Percentiles rank a stretch among this genome's conserved stretches.
These are phyloP conservation scores for Palaemon carinicauda DNA, from an alignment of 1,140 invertebrate species.

Conservation along the genomic window DNA sequence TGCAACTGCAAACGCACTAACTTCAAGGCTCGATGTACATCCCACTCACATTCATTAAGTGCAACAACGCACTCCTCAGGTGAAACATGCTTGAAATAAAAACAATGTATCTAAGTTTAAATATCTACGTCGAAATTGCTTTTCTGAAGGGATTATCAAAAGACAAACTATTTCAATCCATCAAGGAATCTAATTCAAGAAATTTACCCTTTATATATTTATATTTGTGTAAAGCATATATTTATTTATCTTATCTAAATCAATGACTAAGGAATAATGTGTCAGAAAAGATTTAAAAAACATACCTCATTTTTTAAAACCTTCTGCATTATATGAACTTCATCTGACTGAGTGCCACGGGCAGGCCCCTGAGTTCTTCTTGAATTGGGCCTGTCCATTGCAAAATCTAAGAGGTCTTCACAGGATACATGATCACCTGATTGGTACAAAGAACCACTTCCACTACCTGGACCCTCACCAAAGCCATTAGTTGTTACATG, in stretches of 20 bases:
- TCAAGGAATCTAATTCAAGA: too few species aligned
- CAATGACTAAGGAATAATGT: too few species aligned
- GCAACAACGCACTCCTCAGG: constrained; percentile 82
- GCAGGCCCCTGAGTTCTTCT: constrained; percentile 73
- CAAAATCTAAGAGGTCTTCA: constrained; percentile 90
- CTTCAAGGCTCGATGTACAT: constrained; percentile 72
- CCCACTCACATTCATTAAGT: constrained; percentile 85
- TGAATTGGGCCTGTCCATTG: constrained; percentile 80
- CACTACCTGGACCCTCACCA: constrained; percentile 59
- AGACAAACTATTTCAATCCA: too few species aligned
- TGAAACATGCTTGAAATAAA: constrained; percentile 70
- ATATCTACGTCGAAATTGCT: too few species aligned
- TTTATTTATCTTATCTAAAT: too few species aligned
- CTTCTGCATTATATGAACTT: constrained; percentile 83
- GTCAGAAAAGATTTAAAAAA: background rate
- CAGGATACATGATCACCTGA: constrained; percentile 84
- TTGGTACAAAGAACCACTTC: constrained; percentile 62
- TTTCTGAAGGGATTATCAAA: too few species aligned
- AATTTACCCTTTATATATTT: background rate
- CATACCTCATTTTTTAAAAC: constrained; percentile 81
- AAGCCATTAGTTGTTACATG: constrained; percentile 42
- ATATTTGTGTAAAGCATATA: background rate
- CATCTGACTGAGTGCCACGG: constrained; percentile 85
- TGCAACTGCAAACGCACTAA: constrained; percentile 50
- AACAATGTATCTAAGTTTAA: background rate